Evolutionary conservation across 2,113 vertebrate species (phyloP).

Genomic region (Phoenicopterus ruber): DNA sequence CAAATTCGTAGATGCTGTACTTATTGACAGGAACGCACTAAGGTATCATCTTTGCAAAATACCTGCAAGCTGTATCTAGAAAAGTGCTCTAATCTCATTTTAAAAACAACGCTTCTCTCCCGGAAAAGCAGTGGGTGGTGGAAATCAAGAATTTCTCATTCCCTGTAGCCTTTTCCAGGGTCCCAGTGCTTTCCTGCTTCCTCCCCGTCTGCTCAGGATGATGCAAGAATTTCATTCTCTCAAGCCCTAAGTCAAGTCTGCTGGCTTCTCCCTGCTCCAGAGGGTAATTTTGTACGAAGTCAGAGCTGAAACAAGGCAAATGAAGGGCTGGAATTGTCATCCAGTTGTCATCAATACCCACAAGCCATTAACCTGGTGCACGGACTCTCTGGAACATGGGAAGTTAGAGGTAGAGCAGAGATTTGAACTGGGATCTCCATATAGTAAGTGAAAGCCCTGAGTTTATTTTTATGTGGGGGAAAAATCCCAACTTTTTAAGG

Average conservation of each 20-base stretch:
- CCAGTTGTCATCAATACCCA: background rate
- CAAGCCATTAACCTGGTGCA: background rate
- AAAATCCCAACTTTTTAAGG: too few species aligned
- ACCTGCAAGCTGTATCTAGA: background rate
- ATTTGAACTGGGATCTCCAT: background rate
- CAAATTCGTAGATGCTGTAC: background rate
- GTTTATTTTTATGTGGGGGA: background rate
- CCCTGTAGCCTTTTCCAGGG: background rate
- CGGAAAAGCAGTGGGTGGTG: background rate
- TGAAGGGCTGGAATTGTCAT: background rate
- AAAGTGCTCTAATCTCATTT: background rate
- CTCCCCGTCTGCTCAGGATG: background rate
- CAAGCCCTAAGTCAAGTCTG: background rate
- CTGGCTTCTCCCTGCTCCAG: background rate
- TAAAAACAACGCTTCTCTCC: background rate
- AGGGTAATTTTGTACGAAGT: background rate
- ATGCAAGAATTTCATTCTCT: background rate
- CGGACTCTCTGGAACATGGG: background rate
- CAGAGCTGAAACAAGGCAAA: background rate
- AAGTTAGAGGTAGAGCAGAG: background rate
- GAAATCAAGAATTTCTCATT: background rate
- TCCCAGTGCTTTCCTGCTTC: background rate
- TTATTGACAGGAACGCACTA: background rate
- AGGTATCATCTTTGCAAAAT: background rate
- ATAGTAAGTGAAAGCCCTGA: background rate